Evolutionary conservation across 2,888 invertebrate species (phyloP).

Genomic region (Argynnis bischoffii): DNA sequence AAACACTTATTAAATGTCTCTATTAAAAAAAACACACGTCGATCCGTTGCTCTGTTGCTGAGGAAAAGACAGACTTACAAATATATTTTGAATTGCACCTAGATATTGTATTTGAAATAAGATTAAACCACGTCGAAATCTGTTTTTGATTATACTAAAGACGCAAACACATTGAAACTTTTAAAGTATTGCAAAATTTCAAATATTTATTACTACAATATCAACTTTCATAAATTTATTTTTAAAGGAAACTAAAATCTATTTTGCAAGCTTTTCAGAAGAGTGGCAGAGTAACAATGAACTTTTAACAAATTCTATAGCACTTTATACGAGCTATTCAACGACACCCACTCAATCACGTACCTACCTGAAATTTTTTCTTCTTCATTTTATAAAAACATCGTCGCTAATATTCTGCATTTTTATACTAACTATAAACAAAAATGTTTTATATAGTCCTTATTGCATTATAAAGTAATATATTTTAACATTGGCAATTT

Average conservation of each 20-base stretch:
- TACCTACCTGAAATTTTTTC: constrained; percentile 29
- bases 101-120: not conserved
- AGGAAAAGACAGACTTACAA: too few relatives aligned
- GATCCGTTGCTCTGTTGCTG: too few relatives aligned
- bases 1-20: too few relatives aligned
- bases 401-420: constrained; percentile 15
- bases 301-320: constrained; percentile 34
- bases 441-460: not conserved
- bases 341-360: constrained; percentile 35
- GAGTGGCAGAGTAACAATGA: constrained; percentile 29
- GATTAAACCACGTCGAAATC: not conserved
- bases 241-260: constrained; percentile 20
- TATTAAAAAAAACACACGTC: too few relatives aligned
- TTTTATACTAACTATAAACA: not conserved
- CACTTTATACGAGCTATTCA: constrained; percentile 36
- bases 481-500: not conserved
- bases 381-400: constrained; percentile 33
- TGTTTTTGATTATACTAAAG: not conserved
- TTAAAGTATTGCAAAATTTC: not conserved
- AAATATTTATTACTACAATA: constrained; percentile 25
- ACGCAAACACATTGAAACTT: not conserved
- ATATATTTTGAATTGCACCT: too few relatives aligned
- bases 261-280: constrained; percentile 25
- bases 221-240: constrained; percentile 22
- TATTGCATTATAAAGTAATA: not conserved